A percentile compares a stretch with the other conserved stretches of the same genome.
Evolutionary conservation across 2,797 vertebrate species (phyloP).

Genomic region (Melanotaenia nigrans): DNA sequence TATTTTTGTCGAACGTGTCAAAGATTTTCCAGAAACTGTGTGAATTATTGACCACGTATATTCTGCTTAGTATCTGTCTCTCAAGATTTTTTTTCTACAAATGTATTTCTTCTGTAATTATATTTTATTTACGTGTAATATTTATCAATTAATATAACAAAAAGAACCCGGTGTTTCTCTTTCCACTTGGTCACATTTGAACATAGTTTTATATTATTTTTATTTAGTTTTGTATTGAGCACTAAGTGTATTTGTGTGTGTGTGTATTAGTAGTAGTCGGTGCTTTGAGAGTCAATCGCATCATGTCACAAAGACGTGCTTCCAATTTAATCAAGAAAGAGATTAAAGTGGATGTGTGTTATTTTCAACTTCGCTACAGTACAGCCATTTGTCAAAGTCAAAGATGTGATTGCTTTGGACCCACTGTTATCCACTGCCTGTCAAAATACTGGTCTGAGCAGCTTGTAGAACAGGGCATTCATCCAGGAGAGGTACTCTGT

Average conservation of each 20-base stretch:
- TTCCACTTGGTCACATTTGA: not conserved
- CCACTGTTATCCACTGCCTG: slow-evolving; percentile 96
- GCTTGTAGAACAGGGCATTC: slow-evolving; percentile 88
- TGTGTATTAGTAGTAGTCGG: slow-evolving; percentile 79
- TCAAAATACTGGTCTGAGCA: slow-evolving; percentile 94
- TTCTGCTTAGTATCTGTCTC: slow-evolving; percentile 26
- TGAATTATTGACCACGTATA: slow-evolving; percentile 11
- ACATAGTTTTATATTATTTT: slow-evolving; percentile 85
- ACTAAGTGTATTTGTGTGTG: slow-evolving; percentile 46
- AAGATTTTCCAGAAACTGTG: slow-evolving; percentile 39
- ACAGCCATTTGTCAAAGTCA: slow-evolving; percentile 99
- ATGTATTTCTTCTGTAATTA: not conserved
- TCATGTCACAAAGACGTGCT: slow-evolving; percentile 94
- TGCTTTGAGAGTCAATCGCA: slow-evolving; percentile 92
- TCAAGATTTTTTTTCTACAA: not conserved
- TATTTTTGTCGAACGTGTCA: slow-evolving; percentile 48
- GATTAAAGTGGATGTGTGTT: slow-evolving; percentile 99
- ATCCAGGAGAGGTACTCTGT: slow-evolving; percentile 75
- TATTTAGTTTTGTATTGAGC: slow-evolving; percentile 84
- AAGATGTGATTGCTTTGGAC: slow-evolving; percentile 99
- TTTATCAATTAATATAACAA: slow-evolving; percentile 21
- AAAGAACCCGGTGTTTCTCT: not conserved
- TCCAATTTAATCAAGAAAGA: slow-evolving; percentile 99
- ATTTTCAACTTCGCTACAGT: slow-evolving; percentile 97
- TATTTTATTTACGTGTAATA: slow-evolving; percentile 13